These are phyloP conservation scores for Cryptoleucopteryx plumbea DNA, from an alignment of 2,113 vertebrate genomes.

Conservation along the genomic window DNA sequence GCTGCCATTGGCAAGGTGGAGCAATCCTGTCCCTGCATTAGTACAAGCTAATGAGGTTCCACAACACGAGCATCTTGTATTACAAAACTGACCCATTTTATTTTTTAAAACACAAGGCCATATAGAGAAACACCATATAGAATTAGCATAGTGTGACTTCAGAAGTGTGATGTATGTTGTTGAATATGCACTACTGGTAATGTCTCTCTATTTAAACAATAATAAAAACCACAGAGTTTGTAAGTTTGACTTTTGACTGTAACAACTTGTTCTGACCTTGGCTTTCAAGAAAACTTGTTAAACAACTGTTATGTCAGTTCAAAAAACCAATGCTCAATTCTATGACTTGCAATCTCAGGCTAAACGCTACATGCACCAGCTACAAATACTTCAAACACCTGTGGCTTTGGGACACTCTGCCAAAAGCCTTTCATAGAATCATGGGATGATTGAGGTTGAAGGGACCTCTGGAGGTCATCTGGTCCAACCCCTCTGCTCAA, in stretches of 20 bases:
- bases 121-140: neutral
- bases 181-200: neutral
- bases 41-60: neutral
- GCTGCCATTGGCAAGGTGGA: neutral
- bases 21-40: neutral
- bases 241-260: neutral
- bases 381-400: neutral
- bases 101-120: neutral
- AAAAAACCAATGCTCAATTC: neutral
- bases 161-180: neutral
- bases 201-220: neutral
- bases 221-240: neutral
- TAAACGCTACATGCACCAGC: neutral
- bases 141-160: neutral
- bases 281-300: conserved; percentile 7
- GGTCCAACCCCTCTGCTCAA: neutral
- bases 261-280: neutral
- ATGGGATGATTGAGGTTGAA: neutral
- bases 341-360: neutral
- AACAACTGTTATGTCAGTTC: neutral
- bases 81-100: neutral
- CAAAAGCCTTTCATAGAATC: neutral
- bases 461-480: neutral
- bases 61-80: neutral
- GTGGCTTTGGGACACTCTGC: neutral